Conservation (phyloP, 2,113 vertebrate species). For the Microtus richardsoni region DNA sequence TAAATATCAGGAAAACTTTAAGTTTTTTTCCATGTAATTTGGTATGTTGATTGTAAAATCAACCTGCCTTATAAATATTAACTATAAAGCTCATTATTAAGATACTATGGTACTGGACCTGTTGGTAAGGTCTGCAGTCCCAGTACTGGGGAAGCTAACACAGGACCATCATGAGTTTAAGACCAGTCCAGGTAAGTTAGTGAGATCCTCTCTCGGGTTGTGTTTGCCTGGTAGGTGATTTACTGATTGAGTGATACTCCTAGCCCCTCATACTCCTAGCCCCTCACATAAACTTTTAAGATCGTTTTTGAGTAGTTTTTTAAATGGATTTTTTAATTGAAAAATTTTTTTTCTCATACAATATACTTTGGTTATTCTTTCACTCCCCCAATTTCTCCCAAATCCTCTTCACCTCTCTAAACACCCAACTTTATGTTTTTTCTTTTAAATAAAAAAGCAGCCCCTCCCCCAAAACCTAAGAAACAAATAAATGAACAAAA, state of each 20-base stretch:
- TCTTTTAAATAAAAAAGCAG: background rate
- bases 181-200: background rate
- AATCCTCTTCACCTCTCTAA: background rate
- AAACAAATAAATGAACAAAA: background rate
- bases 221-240: background rate
- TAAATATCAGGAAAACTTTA: background rate
- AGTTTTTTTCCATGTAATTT: background rate
- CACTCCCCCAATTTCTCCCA: background rate
- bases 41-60: background rate
- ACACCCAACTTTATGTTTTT: background rate
- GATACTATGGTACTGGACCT: background rate
- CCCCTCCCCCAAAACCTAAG: background rate
- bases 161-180: background rate
- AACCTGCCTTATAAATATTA: background rate
- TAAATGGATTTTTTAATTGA: background rate
- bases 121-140: background rate
- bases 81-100: background rate
- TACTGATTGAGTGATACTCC: too few relatives aligned
- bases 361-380: background rate
- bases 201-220: background rate
- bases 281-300: background rate
- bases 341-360: background rate
- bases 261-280: background rate
- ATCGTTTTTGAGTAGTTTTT: background rate
- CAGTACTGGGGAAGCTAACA: background rate